Percentiles rank a stretch among this genome's conserved stretches.
phyloP scores from a whole-genome alignment of 2,113 vertebrate genomes.

The Sceloporus tristichus region DNA sequence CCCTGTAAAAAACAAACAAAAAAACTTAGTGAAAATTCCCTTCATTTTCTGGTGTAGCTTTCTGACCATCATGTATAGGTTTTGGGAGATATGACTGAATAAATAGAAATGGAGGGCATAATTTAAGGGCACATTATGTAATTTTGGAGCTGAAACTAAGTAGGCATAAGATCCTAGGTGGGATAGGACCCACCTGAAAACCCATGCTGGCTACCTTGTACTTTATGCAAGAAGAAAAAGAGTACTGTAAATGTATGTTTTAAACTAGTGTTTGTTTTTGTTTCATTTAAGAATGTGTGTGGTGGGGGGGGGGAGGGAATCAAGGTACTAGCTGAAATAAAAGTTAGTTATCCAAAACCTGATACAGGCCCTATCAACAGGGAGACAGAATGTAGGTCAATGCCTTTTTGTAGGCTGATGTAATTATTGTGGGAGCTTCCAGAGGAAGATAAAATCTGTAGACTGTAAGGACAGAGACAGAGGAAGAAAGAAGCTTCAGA shows the following conservation, averaged over 20 bases:
- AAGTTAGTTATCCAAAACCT: neutral
- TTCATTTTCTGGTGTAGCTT: neutral
- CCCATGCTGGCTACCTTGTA: neutral
- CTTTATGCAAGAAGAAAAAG: neutral
- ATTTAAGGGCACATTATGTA: neutral
- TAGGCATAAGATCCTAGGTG: neutral
- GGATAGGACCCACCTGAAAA: neutral
- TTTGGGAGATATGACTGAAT: neutral
- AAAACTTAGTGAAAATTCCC: neutral
- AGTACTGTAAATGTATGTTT: neutral
- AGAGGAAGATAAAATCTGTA: neutral
- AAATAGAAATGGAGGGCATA: neutral
- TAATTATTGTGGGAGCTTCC: slow-evolving; percentile 21
- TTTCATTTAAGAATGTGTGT: neutral
- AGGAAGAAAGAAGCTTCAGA: neutral
- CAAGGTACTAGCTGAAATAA: neutral
- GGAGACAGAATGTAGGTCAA: neutral
- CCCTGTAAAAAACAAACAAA: neutral
- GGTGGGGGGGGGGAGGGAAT: neutral
- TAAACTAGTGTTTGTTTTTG: neutral
- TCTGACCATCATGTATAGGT: too few relatives aligned
- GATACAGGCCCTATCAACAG: neutral
- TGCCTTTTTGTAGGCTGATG: neutral
- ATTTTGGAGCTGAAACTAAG: neutral
- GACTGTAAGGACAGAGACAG: neutral